Evolutionary conservation across 2,888 invertebrate species (phyloP).

Genomic region (Villa cingulata): DNA sequence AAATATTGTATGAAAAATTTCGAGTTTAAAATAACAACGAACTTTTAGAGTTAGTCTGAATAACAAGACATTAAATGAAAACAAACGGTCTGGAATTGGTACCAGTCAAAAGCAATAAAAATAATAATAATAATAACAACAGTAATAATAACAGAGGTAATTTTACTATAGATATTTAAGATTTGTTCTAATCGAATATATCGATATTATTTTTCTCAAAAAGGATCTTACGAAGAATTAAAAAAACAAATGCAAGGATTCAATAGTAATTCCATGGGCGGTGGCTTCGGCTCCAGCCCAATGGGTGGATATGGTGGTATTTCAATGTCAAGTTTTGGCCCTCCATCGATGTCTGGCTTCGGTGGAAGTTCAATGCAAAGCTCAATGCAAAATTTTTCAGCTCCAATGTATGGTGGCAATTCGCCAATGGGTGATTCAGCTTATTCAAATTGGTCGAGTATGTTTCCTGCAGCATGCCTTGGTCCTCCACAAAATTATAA

Average conservation of each 20-base stretch:
- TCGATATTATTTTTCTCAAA: no score
- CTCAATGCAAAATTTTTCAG: no score
- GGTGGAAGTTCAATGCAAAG: neutral
- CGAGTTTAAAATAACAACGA: no score
- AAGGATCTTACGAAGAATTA: neutral
- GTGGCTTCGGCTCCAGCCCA: neutral
- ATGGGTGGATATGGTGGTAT: neutral
- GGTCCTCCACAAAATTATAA: neutral
- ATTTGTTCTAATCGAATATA: no score
- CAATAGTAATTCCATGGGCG: neutral
- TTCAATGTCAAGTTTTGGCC: neutral
- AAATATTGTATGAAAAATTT: no score
- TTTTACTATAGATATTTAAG: no score
- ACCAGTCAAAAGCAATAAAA: no score
- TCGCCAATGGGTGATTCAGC: no score
- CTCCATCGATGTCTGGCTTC: no score
- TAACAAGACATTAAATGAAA: neutral
- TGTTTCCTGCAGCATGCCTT: neutral
- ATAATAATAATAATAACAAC: no score
- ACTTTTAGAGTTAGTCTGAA: no score
- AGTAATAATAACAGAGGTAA: neutral
- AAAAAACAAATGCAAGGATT: neutral
- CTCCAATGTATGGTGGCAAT: no score
- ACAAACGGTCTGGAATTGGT: neutral
- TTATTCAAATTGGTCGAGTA: neutral